Evolutionary conservation across 2,113 vertebrate species (phyloP).

Genomic region (Zosterops borbonicus): DNA sequence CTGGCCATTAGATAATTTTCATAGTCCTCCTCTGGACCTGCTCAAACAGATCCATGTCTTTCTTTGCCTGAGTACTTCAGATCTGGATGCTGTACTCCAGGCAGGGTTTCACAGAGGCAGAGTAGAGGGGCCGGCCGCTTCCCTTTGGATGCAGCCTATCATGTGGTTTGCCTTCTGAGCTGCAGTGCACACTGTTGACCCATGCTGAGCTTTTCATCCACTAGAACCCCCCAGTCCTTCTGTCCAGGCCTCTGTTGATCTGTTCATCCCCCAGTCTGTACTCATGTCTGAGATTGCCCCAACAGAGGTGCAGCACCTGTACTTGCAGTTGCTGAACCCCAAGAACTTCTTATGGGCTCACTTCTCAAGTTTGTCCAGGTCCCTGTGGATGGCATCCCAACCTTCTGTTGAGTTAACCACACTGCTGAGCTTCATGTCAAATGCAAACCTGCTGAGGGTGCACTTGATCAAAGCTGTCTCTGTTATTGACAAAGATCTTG

Average conservation of each 20-base stretch:
- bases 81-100: too few relatives aligned
- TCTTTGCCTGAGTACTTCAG: too few relatives aligned
- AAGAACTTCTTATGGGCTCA: too few relatives aligned
- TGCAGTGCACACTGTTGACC: not conserved
- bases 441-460: not conserved
- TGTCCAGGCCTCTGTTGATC: fast-evolving
- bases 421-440: not conserved
- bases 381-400: not conserved
- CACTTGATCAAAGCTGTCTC: not conserved
- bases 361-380: not conserved
- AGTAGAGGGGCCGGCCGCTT: not conserved
- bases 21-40: fast-evolving
- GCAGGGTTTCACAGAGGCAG: not conserved
- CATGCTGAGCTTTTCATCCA: not conserved
- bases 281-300: not conserved
- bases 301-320: not conserved
- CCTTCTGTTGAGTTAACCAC: not conserved
- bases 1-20: not conserved
- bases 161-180: not conserved
- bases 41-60: not conserved
- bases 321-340: not conserved
- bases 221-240: not conserved
- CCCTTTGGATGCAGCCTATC: not conserved
- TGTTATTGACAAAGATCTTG: not conserved
- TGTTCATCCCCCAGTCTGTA: too few relatives aligned